These are phyloP conservation scores for Amiota mariae DNA, from an alignment of 2,888 invertebrate genomes.

Conservation along the genomic window DNA sequence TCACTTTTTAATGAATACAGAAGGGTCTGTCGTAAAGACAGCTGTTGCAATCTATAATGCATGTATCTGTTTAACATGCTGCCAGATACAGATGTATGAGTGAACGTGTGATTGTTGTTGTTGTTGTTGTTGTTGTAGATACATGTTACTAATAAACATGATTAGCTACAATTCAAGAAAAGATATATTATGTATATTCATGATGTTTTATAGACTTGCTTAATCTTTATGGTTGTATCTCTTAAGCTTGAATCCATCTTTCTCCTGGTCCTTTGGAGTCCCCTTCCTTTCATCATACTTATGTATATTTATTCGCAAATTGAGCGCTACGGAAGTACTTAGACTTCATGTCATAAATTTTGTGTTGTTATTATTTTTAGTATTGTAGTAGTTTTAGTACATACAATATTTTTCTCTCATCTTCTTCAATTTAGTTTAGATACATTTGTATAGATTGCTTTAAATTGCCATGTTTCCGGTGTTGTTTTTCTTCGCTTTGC, in stretches of 20 bases:
- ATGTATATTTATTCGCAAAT: background rate
- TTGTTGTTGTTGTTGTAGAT: background rate
- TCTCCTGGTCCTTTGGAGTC: too few species aligned
- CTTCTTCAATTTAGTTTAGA: constrained; percentile 27
- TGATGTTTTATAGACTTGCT: background rate
- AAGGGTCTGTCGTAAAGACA: constrained; percentile 10
- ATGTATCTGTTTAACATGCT: constrained; percentile 10
- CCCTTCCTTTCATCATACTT: too few species aligned
- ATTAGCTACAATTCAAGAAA: background rate
- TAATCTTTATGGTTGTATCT: constrained; percentile 14
- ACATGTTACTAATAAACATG: background rate
- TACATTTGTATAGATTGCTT: constrained; percentile 12
- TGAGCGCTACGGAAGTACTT: constrained; percentile 9
- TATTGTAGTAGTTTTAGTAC: background rate
- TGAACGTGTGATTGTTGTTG: constrained; percentile 20
- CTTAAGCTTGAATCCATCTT: background rate
- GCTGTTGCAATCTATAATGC: background rate
- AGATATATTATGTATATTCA: background rate
- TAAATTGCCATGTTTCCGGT: background rate
- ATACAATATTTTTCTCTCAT: constrained; percentile 32
- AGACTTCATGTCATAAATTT: constrained; percentile 8
- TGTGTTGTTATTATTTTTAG: background rate
- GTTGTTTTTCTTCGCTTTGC: background rate
- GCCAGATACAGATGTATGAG: background rate
- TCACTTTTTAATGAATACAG: constrained; percentile 60